Conservation (phyloP, 1,140 invertebrate genomes). For the Diprion similis region DNA sequence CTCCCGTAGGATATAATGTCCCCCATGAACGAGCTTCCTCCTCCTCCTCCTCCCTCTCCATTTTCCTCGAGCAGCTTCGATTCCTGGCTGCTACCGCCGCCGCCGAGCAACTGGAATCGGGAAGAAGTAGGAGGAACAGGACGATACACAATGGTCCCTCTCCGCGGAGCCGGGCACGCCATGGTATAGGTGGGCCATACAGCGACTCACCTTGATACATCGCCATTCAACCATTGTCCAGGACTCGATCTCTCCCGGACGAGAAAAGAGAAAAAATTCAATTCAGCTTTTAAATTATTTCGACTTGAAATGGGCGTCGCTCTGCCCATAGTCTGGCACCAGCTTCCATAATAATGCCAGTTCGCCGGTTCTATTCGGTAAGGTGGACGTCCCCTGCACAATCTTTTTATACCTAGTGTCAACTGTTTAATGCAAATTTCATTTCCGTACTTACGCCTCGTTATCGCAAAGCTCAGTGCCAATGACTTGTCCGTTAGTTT, state of each 20-base stretch:
- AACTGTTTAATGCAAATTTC: no score
- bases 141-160: slow-evolving; percentile 60
- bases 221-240: slow-evolving; percentile 63
- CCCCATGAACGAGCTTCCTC: no score
- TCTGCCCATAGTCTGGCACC: not conserved
- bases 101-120: slow-evolving; percentile 23
- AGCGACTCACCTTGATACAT: slow-evolving; percentile 63
- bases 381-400: no score
- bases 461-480: no score
- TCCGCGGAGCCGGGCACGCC: slow-evolving; percentile 46
- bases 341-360: no score
- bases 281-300: slow-evolving; percentile 65
- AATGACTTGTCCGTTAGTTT: no score
- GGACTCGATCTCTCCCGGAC: slow-evolving; percentile 58
- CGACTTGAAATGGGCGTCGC: slow-evolving; percentile 21
- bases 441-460: no score
- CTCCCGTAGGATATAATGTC: not conserved
- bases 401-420: no score
- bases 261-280: slow-evolving; percentile 62
- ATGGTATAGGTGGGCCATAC: slow-evolving; percentile 19
- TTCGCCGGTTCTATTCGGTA: no score
- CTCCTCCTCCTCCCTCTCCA: not conserved
- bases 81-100: not conserved
- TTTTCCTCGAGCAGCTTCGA: not conserved
- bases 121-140: slow-evolving; percentile 41